Conservation (phyloP, 1,140 invertebrate species). For the Agraylea sexmaculata region DNA sequence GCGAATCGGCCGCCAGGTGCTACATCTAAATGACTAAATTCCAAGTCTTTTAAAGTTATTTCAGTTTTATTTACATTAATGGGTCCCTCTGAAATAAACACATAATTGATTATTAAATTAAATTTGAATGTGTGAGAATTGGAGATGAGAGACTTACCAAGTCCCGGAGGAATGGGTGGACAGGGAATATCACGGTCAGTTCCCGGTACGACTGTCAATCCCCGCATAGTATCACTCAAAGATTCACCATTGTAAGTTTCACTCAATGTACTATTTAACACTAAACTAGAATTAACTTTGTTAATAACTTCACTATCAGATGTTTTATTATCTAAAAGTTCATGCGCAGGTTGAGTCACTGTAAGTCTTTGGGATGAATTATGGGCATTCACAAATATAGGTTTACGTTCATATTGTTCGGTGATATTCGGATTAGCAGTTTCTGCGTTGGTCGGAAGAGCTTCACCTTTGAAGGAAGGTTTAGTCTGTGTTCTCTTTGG, state of each 20-base stretch:
- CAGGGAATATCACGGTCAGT: constrained; percentile 13
- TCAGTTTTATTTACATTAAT: constrained; percentile 35
- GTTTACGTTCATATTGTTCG: too few species aligned
- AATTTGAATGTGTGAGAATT: background rate
- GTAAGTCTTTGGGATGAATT: background rate
- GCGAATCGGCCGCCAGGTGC: constrained; percentile 59
- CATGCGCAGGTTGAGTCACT: constrained; percentile 4
- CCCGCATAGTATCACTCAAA: constrained; percentile 11
- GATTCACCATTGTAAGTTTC: constrained; percentile 9
- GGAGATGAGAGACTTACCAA: constrained; percentile 13
- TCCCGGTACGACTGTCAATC: constrained; percentile 5
- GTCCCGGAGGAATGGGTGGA: constrained; percentile 15
- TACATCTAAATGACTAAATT: constrained; percentile 33
- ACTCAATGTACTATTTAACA: too few species aligned
- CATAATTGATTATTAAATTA: background rate
- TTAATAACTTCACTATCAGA: constrained; percentile 8
- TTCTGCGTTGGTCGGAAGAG: background rate
- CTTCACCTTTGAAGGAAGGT: constrained; percentile 17
- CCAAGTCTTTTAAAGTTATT: constrained; percentile 30
- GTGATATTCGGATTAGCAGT: background rate
- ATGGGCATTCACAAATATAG: too few species aligned
- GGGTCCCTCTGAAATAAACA: constrained; percentile 24
- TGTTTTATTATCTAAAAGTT: constrained; percentile 1
- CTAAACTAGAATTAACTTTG: background rate
- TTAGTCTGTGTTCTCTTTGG: constrained; percentile 18